Conservation (phyloP, 2,113 vertebrate genomes). For the Caranx ignobilis region DNA sequence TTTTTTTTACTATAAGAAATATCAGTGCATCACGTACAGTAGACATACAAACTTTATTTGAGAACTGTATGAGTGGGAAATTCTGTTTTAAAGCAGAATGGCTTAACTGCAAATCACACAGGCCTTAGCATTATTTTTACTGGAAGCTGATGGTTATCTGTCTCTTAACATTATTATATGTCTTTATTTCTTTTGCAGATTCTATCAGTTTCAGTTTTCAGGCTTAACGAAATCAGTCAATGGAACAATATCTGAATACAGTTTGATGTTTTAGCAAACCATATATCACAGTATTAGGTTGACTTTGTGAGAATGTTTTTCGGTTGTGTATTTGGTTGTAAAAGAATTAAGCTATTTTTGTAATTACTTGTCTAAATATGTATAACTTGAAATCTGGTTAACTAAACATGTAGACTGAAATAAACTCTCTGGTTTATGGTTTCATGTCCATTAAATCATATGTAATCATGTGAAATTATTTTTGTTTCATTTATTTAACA, state of each 20-base stretch:
- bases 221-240: conserved; percentile 31
- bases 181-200: conserved; percentile 77
- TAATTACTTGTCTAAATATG: conserved; percentile 78
- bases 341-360: conserved; percentile 84
- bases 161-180: conserved; percentile 54
- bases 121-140: conserved; percentile 37
- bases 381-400: conserved; percentile 73
- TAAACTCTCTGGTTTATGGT: conserved; percentile 62
- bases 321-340: conserved; percentile 79
- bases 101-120: conserved; percentile 12
- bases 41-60: conserved; percentile 15
- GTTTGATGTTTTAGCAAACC: conserved; percentile 62
- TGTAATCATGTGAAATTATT: conserved; percentile 23
- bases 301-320: conserved; percentile 69
- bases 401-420: conserved; percentile 76
- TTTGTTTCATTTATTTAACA: conserved; percentile 19
- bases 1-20: not conserved
- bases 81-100: not conserved
- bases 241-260: conserved; percentile 48
- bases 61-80: conserved; percentile 14
- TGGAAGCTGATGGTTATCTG: conserved; percentile 72
- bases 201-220: conserved; percentile 61
- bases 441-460: conserved; percentile 56
- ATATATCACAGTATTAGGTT: conserved; percentile 73
- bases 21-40: not conserved